Evolutionary conservation across 2,113 vertebrate genomes (phyloP), one percentile per base, ranked within the genome.

Genomic region (Taurulus bubalis): DNA sequence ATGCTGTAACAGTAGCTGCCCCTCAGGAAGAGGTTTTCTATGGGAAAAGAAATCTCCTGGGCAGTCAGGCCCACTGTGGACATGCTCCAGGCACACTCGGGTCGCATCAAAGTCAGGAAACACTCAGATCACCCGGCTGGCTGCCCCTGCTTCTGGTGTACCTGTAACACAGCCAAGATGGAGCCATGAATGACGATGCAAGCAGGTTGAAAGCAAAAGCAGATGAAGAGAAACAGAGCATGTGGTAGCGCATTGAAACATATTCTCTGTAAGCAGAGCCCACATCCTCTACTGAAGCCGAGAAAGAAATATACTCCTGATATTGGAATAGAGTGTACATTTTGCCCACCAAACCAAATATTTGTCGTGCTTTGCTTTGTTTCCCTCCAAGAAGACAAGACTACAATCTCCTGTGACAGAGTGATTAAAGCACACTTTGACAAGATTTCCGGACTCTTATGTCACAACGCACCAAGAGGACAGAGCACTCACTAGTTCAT

Each of bases 51-150:
- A 85, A 97, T 95, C 93, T 98, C 97, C 94, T 97, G 97, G 89
- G 96, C 94, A 92, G 96, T 96, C 83, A 99, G 94, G 93, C 97
- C 96, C 79, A 97, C 97, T 84, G 96, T 96, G 90, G 97, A 98
- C 98, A 98, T 99, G 15, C 85, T 95, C 94, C 91, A 95, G 94
- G 87, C 81, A 89, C 89, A 88, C 86, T 95, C 89, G 91, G 90
- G 92, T 95, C 92, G 93, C 95, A 95, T 95, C 93, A 95, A 95
- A 94, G 90, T 92, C 93, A 94, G 91, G 88, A 94, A 94, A 94
- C 90, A 82, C 92, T 94, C 82, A 76, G 87, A 90, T 91, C 73
- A 63, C 90, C 88, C 86, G 88, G 88, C 87, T 83, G 87, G 88
- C 92, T 85, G 76, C 89, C 86, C 86, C 85, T 85, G 79, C 85